Evolutionary conservation across 2,113 vertebrate genomes (phyloP).

Genomic region (Natator depressus): DNA sequence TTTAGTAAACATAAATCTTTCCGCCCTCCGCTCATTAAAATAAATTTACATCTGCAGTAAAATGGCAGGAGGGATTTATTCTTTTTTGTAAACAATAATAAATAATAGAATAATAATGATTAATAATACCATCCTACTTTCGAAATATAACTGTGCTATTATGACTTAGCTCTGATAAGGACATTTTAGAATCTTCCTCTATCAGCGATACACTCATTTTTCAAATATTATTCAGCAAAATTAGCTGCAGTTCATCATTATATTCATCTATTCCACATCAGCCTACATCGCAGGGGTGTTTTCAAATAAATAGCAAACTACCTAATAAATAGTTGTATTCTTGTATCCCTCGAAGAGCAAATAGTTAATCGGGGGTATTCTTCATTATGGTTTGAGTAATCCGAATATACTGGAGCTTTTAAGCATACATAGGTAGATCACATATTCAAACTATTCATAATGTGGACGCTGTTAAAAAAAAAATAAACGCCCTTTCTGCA

Average conservation of each 20-base stretch:
- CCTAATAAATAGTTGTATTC: slow-evolving; percentile 54
- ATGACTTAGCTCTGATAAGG: slow-evolving; percentile 47
- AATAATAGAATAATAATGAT: not conserved
- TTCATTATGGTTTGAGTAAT: slow-evolving; percentile 73
- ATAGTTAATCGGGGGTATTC: slow-evolving; percentile 64
- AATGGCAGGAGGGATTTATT: slow-evolving; percentile 64
- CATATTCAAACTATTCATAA: slow-evolving; percentile 43
- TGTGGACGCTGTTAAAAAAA: slow-evolving; percentile 33
- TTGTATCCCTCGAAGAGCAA: slow-evolving; percentile 56
- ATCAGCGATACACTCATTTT: slow-evolving; percentile 39
- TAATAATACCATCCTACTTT: slow-evolving; percentile 32
- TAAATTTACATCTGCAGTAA: slow-evolving; percentile 79
- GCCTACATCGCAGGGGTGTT: slow-evolving; percentile 54
- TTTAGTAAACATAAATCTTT: slow-evolving; percentile 72
- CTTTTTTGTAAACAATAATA: slow-evolving; percentile 37
- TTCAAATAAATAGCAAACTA: slow-evolving; percentile 65
- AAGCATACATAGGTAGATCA: slow-evolving; percentile 46
- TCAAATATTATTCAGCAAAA: slow-evolving; percentile 58
- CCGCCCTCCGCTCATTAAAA: slow-evolving; percentile 77
- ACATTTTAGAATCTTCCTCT: slow-evolving; percentile 53
- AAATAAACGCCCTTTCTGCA: slow-evolving; percentile 21
- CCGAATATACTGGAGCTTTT: slow-evolving; percentile 48
- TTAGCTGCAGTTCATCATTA: slow-evolving; percentile 62
- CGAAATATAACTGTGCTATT: slow-evolving; percentile 49
- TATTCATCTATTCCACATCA: slow-evolving; percentile 34